Percentiles rank a stretch among this genome's conserved stretches.
Evolutionary conservation across 1,140 invertebrate species (phyloP).

Genomic region (Bombus sylvicola): DNA sequence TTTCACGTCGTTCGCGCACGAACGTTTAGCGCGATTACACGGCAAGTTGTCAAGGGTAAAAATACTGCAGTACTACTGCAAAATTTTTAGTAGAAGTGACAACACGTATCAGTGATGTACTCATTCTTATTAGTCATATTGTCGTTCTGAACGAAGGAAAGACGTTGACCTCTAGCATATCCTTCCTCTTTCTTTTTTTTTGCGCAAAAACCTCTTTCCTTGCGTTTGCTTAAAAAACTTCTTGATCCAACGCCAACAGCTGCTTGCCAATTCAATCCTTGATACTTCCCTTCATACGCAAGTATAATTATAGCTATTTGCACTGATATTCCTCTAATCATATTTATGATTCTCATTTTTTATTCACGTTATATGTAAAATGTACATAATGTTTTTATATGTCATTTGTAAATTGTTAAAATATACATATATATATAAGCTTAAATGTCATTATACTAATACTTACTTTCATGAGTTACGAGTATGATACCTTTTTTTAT

Average conservation of each 20-base stretch:
- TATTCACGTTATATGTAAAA: background rate
- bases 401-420: background rate
- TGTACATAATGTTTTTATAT: background rate
- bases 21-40: slow-evolving; percentile 56
- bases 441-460: background rate
- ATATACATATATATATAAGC: background rate
- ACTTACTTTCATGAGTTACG: background rate
- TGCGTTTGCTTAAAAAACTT: background rate
- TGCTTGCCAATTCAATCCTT: background rate
- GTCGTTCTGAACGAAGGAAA: slow-evolving; percentile 16
- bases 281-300: background rate
- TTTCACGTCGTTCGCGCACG: slow-evolving; percentile 42
- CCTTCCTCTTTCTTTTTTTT: background rate
- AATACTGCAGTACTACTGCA: slow-evolving; percentile 58
- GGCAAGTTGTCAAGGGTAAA: slow-evolving; percentile 60
- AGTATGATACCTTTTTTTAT: background rate
- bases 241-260: background rate
- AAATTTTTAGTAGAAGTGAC: slow-evolving; percentile 31
- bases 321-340: background rate
- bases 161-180: slow-evolving; percentile 12
- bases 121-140: slow-evolving; percentile 1
- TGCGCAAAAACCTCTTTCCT: background rate
- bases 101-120: slow-evolving; percentile 9
- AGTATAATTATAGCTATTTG: background rate
- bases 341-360: background rate